Evolutionary conservation across 2,113 vertebrate species (phyloP), one percentile per base, ranked within the genome.

Genomic region (Uria aalge): DNA sequence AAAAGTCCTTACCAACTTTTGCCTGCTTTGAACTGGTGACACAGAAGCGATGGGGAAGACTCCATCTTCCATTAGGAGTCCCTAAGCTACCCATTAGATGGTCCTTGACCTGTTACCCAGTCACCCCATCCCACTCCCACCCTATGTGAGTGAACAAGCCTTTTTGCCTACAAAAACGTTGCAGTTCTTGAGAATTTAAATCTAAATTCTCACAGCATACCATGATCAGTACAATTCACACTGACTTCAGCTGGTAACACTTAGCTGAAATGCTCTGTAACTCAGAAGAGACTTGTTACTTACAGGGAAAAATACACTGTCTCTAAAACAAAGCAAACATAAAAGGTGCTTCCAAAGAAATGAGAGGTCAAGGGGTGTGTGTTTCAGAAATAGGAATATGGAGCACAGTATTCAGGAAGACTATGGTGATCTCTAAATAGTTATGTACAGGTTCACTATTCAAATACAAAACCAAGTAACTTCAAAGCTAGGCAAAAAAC

Each of bases 31-130:
- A 97, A 95, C 88, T 90, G 52, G 66, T 96, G 94, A 96, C 95
- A 94, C 94, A 88, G 95, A 97, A 96, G 87, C 90, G 86, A 96
- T 95, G 62, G 60, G 63, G 50, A 93, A 84, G 79, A 88, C 81
- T 95, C 69, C 56, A 13, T 92, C 77, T 89, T 97, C 93, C 94
- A 94, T 97, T 97, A 97, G 93, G 23, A 88, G 73, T 94, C 96
- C 93, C 94, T 52, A 56, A 92, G 92, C 88, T 80, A 84, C 50
- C 27, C 40, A 96, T 81, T 78, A 88, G 67, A 74, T 30, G 8
- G 92, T 83, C 67, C 75, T 63, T 93, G 92, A 90, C 87, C 89
- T 56, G 52, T 47, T 95, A 90, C 18, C n/a, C 52, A 80, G 81
- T 80, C 87, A 95, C 40, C 90, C 48, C 64, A 92, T 45, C 68